A percentile compares a stretch with the other conserved stretches of the same genome.
Conservation (phyloP, 2,113 vertebrate genomes). For the Nyctereutes procyonoides region DNA sequence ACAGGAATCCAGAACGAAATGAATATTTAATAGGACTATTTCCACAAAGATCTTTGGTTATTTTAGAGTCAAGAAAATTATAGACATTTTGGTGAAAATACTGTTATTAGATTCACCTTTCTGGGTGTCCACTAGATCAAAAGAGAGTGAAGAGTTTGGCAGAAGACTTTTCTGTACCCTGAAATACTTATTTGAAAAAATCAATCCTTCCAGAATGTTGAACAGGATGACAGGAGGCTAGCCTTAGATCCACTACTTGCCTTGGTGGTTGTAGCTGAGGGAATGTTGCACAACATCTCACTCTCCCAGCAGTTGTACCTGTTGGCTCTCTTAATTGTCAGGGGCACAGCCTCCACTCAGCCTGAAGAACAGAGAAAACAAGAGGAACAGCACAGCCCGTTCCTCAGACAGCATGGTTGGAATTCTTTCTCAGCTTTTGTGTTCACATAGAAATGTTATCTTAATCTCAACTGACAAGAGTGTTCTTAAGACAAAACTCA, state of each 20-base stretch:
- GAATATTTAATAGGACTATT: not conserved
- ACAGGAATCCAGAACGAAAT: not conserved
- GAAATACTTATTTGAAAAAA: not conserved
- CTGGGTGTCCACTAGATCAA: not conserved
- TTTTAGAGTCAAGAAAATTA: slow-evolving; percentile 24
- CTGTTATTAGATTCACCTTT: not conserved
- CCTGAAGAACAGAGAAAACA: not conserved
- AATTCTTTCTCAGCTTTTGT: slow-evolving; percentile 59
- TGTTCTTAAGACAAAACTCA: slow-evolving; percentile 63
- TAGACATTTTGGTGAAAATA: not conserved
- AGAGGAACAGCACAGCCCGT: not conserved
- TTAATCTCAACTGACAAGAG: slow-evolving; percentile 70
- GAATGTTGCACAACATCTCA: not conserved
- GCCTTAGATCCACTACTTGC: not conserved
- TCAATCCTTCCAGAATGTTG: not conserved
- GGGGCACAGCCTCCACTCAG: not conserved
- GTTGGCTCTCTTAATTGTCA: not conserved
- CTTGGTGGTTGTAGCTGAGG: not conserved
- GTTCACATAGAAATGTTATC: slow-evolving; percentile 70
- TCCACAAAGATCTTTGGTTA: not conserved
- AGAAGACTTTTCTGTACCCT: not conserved
- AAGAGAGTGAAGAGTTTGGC: not conserved
- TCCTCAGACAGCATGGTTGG: not conserved
- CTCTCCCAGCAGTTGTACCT: not conserved
- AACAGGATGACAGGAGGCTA: not conserved